phyloP scores from a whole-genome alignment of 2,888 invertebrate genomes.

The Siphlonurus alternatus region DNA sequence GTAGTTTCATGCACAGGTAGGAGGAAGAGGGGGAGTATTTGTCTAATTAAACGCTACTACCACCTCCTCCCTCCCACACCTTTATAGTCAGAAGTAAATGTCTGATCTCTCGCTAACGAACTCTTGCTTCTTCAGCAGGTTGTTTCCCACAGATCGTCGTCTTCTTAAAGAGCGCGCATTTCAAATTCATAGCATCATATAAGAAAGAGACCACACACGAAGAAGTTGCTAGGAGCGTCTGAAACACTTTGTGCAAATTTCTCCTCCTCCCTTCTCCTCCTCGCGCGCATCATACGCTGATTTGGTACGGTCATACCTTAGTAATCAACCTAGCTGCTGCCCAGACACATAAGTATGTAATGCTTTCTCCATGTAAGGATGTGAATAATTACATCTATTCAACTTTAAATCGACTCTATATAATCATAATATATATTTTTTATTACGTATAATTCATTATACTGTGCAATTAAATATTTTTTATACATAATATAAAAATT shows the following conservation, averaged over 20 bases:
- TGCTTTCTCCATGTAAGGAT: not conserved
- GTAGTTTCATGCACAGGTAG: slow-evolving; percentile 5
- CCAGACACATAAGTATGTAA: not conserved
- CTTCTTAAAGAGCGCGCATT: not conserved
- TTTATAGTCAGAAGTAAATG: slow-evolving; percentile 14
- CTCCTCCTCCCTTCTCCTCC: not conserved
- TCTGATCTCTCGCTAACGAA: slow-evolving; percentile 27
- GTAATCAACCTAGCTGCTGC: too few relatives aligned
- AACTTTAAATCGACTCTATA: too few relatives aligned
- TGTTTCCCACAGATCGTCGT: too few relatives aligned
- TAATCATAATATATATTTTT: too few relatives aligned
- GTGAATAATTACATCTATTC: not conserved
- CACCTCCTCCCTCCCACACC: slow-evolving; percentile 7
- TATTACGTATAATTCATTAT: too few relatives aligned
- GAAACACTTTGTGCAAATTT: not conserved
- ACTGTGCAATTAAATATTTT: too few relatives aligned
- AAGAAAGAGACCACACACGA: not conserved
- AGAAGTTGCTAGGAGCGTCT: not conserved
- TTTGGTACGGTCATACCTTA: not conserved
- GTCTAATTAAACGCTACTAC: slow-evolving; percentile 23
- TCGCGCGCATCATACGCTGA: not conserved
- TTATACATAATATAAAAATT: too few relatives aligned
- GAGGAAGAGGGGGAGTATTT: slow-evolving; percentile 14
- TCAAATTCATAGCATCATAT: not conserved
- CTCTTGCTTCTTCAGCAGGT: not conserved